Evolutionary conservation across 2,888 invertebrate genomes (phyloP).

Genomic region (Apamea monoglypha): DNA sequence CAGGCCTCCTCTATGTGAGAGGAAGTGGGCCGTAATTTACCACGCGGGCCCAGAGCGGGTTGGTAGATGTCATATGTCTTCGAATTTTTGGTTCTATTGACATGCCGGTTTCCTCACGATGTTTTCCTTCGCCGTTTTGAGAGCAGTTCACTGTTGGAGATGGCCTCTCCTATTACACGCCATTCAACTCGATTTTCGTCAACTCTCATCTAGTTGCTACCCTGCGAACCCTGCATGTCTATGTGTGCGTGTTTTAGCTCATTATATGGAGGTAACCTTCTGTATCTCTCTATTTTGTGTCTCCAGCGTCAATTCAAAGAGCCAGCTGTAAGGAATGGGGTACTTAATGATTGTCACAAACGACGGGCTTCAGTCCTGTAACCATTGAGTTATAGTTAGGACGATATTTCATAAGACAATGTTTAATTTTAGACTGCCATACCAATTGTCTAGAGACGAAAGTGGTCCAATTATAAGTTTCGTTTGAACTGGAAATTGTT

Average conservation of each 20-base stretch:
- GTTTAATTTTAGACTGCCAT: constrained; percentile 46
- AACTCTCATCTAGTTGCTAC: too few relatives aligned
- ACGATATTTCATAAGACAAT: constrained; percentile 45
- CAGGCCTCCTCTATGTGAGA: too few relatives aligned
- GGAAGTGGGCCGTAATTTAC: too few relatives aligned
- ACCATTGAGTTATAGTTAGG: constrained; percentile 35
- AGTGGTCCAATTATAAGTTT: constrained; percentile 11
- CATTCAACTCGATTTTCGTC: too few relatives aligned
- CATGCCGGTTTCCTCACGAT: too few relatives aligned
- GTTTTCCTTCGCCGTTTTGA: too few relatives aligned
- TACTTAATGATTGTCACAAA: constrained; percentile 60
- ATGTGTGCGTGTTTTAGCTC: background rate
- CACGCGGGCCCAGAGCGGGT: too few relatives aligned
- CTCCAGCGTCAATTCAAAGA: constrained; percentile 54
- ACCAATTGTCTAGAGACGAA: constrained; percentile 20
- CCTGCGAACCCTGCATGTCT: background rate
- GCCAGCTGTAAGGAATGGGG: constrained; percentile 62
- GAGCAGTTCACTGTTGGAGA: too few relatives aligned
- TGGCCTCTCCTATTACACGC: too few relatives aligned
- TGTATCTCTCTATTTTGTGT: background rate
- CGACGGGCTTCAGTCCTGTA: constrained; percentile 38
- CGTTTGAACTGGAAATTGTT: constrained; percentile 11
- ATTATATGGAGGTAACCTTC: background rate
- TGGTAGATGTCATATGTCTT: too few relatives aligned
- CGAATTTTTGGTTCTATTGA: too few relatives aligned